Evolutionary conservation across 2,113 vertebrate species (phyloP), one percentile per base, ranked within the genome.

Genomic region (Muntiacus muntjak): DNA sequence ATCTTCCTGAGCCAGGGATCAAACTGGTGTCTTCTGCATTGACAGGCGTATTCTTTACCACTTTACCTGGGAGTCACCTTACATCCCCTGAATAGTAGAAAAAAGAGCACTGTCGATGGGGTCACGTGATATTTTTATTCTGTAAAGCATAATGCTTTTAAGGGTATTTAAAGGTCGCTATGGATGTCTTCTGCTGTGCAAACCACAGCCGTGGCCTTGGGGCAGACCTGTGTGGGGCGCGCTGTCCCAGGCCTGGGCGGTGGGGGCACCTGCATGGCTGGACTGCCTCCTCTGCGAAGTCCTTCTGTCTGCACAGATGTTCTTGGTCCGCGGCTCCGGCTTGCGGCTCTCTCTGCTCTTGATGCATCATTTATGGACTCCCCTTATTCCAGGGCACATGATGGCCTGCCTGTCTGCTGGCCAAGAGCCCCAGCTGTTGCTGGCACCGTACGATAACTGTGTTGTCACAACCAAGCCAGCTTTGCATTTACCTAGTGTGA

Each of bases 401-500:
- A 60, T 0, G 12, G 62, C 45, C 50, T 0, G 17, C 17, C n/a
- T 17, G n/a, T 52, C 50, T 4, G 21, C 50, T 2, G n/a, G 94
- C 95, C 83, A 30, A 83, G 40, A 64, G 89, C 78, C 57, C 55
- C 89, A 52, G 96, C 96, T 62, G 88, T 33, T 64, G 23, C 23
- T 95, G 87, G 79, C 45, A 6, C 40, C 60, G 6, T 50, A 1
- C 1, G 50, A 60, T 19, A 23, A 43, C 50, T 25, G 23, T 6
- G 15, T 13, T 21, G 33, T 55, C 33, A 43, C 12, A 4, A 33
- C 54, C 43, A 40, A 30, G 84, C 60, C 4, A 19, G 47, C 86
- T 93, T 21, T 47, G 40, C 28, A 1, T n/a, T 36, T 0, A 1
- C 50, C 33, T 6, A 12, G 30, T 1, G 12, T 0, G 7, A 17